Evolutionary conservation across 2,113 vertebrate genomes (phyloP).

Genomic region (Prunella fulvescens): DNA sequence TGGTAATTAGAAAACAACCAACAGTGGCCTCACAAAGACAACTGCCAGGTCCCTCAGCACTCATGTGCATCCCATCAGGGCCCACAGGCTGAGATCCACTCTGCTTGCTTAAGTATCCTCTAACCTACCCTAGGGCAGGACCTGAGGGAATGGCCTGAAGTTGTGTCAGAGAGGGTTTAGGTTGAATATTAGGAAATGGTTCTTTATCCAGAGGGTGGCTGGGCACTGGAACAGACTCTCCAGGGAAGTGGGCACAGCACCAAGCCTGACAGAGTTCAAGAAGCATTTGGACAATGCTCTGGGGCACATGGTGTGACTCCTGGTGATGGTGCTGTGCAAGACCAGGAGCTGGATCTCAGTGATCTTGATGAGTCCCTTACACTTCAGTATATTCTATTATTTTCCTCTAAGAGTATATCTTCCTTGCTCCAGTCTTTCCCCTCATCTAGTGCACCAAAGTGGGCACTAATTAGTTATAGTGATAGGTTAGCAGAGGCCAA

Average conservation of each 20-base stretch:
- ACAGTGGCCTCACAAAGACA: not conserved
- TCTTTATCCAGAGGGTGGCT: not conserved
- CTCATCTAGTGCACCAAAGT: not conserved
- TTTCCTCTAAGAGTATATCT: not conserved
- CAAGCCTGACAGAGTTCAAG: not conserved
- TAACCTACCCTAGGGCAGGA: not conserved
- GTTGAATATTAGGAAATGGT: not conserved
- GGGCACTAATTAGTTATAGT: not conserved
- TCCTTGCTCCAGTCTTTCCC: not conserved
- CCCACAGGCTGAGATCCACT: accelerated
- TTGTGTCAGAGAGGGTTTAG: not conserved
- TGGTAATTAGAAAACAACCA: not conserved
- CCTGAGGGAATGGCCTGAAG: not conserved
- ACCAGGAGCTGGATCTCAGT: not conserved
- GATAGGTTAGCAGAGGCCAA: not conserved
- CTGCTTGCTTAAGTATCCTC: not conserved
- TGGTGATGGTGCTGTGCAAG: not conserved
- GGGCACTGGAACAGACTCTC: not conserved
- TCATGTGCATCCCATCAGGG: not conserved
- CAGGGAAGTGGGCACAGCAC: not conserved
- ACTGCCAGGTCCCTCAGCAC: not conserved
- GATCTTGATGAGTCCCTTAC: not conserved
- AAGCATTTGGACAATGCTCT: not conserved
- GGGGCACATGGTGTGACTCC: not conserved
- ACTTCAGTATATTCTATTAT: not conserved